phyloP scores from a whole-genome alignment of 2,797 vertebrate species.

The Carapus acus region DNA sequence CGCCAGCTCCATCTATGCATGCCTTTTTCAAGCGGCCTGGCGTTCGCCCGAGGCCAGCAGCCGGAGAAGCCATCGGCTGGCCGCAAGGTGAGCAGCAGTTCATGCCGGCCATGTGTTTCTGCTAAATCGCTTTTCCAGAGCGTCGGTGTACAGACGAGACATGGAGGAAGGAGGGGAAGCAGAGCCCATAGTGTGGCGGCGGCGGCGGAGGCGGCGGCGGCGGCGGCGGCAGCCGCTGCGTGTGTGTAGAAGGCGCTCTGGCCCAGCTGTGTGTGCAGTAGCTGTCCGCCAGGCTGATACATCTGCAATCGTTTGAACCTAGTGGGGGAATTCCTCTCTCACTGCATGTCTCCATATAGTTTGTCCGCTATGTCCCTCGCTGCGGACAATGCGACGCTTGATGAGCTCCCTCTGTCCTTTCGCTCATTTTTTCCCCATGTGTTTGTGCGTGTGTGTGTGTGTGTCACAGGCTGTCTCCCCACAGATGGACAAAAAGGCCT shows the following conservation, averaged over 20 bases:
- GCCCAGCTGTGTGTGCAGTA: constrained; percentile 63
- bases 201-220: constrained; percentile 19
- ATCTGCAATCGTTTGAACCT: constrained; percentile 68
- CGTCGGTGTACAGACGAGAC: constrained; percentile 35
- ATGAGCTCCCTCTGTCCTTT: constrained; percentile 49
- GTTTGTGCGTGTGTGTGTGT: constrained; percentile 1
- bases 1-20: constrained; percentile 52
- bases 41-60: constrained; percentile 37
- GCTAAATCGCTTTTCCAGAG: constrained; percentile 62
- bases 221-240: constrained; percentile 1
- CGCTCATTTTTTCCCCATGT: constrained; percentile 47
- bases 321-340: constrained; percentile 67
- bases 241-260: constrained; percentile 29
- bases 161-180: constrained; percentile 10
- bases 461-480: constrained; percentile 51
- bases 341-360: constrained; percentile 36
- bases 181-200: constrained; percentile 26
- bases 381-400: constrained; percentile 54
- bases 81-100: constrained; percentile 28
- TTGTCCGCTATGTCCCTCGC: constrained; percentile 44
- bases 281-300: constrained; percentile 55
- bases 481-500: constrained; percentile 48
- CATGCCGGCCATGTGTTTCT: constrained; percentile 39
- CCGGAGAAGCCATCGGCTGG: constrained; percentile 31
- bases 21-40: constrained; percentile 62